A percentile compares a stretch with the other conserved stretches of the same genome.
Conservation (phyloP, 1,140 invertebrate genomes). For the Drosophila leontia region DNA sequence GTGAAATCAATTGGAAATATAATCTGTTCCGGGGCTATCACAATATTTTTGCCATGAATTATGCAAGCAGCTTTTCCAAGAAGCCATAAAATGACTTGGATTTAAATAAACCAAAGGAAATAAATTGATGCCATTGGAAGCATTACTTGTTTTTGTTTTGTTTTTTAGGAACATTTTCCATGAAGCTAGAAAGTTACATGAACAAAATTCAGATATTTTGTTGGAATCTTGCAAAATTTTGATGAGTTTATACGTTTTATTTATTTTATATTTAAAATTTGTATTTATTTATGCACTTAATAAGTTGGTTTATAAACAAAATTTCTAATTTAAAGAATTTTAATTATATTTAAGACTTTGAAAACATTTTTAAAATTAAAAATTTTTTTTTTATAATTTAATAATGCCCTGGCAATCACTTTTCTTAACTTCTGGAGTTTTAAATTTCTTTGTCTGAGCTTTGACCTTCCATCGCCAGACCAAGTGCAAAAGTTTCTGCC, state of each 20-base stretch:
- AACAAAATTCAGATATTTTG: too few relatives aligned
- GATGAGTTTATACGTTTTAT: too few relatives aligned
- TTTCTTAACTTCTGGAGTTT: background rate
- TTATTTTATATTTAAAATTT: too few relatives aligned
- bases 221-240: background rate
- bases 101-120: background rate
- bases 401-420: background rate
- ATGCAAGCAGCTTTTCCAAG: conserved; percentile 8
- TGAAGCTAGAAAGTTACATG: background rate
- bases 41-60: conserved; percentile 14
- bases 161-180: background rate
- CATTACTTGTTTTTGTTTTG: background rate
- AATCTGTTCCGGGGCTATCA: conserved; percentile 2
- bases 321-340: background rate
- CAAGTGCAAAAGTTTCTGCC: conserved; percentile 67
- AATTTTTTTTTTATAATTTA: background rate
- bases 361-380: background rate
- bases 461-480: conserved; percentile 44
- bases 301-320: too few relatives aligned
- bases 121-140: background rate
- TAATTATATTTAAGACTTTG: background rate
- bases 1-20: conserved; percentile 29
- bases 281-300: too few relatives aligned
- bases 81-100: conserved; percentile 7
- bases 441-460: conserved; percentile 4